Evolutionary conservation across 2,797 vertebrate genomes (phyloP), one percentile per base, ranked within the genome.

Genomic region (Apogon talboti): DNA sequence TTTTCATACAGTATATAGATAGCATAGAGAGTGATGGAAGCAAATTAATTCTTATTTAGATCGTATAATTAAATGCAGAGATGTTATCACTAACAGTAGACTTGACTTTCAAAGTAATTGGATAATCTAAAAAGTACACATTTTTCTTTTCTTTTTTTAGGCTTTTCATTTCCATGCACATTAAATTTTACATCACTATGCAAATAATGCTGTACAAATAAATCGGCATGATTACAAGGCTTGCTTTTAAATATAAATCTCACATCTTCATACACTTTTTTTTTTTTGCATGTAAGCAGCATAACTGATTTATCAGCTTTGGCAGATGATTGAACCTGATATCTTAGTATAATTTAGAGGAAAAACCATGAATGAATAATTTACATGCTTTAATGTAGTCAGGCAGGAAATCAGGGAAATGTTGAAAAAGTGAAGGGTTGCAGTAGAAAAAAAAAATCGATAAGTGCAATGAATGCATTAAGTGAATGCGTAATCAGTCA

Each of bases 111-210:
- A 1, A 55, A 33, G 42, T 63, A 47, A 69, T 51, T 58, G 43
- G 44, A 75, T 72, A 21, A 52, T 46, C 15, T 54, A 38, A 68
- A 66, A 68, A 53, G 24, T 18, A 54, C 44, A 66, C 24, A 44
- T 28, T 28, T 28, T 28, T 28, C 24, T 5, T 28, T 21, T 6
- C 24, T 28, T 44, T 51, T 67, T 70, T 58, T 9, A 18, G 16
- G 16, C 43, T 44, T 55, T 64, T 21, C 15, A 44, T 69, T 60
- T 7, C 12, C 38, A 15, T 65, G 30, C 8, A 16, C 24, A 46
- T 70, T 7, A 11, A 60, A 66, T 66, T 13, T 48, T 64, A n/a
- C n/a, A 37, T 58, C 9, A 5, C 12, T 24, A 14, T 43, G 38
- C 41, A 70, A 43, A 62, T 35, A 0, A 7, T 18, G 43, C 30